Conservation (phyloP, 2,797 vertebrate genomes). For the Clarias fuscus region DNA sequence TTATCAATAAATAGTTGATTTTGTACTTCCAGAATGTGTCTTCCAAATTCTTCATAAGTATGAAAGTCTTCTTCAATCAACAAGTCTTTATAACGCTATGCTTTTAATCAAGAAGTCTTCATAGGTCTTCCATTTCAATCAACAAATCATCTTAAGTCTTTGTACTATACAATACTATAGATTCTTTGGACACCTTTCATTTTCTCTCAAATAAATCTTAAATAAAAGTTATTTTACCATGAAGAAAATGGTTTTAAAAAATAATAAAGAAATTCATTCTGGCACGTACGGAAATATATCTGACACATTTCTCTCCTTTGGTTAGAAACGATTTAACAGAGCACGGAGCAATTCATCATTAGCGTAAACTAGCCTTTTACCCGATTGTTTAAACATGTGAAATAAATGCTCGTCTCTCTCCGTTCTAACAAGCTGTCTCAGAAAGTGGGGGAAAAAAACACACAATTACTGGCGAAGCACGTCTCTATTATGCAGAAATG, state of each 20-base stretch:
- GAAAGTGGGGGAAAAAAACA: slow-evolving; percentile 44
- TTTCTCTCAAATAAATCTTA: background rate
- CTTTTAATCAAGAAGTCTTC: too few relatives aligned
- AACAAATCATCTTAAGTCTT: too few relatives aligned
- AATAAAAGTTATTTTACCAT: background rate
- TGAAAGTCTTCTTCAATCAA: too few relatives aligned
- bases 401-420: slow-evolving; percentile 41
- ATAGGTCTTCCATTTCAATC: too few relatives aligned
- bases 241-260: background rate
- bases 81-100: too few relatives aligned
- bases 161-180: background rate
- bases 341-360: slow-evolving; percentile 28
- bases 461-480: slow-evolving; percentile 51
- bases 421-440: slow-evolving; percentile 27
- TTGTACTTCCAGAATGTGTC: too few relatives aligned
- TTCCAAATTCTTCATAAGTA: too few relatives aligned
- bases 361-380: slow-evolving; percentile 25
- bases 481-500: slow-evolving; percentile 52
- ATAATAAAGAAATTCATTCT: background rate
- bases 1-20: too few relatives aligned
- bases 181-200: background rate
- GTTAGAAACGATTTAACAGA: background rate
- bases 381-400: slow-evolving; percentile 39
- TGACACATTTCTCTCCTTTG: background rate
- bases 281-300: background rate